Conservation (phyloP, 2,797 vertebrate species). For the Characodon lateralis region DNA sequence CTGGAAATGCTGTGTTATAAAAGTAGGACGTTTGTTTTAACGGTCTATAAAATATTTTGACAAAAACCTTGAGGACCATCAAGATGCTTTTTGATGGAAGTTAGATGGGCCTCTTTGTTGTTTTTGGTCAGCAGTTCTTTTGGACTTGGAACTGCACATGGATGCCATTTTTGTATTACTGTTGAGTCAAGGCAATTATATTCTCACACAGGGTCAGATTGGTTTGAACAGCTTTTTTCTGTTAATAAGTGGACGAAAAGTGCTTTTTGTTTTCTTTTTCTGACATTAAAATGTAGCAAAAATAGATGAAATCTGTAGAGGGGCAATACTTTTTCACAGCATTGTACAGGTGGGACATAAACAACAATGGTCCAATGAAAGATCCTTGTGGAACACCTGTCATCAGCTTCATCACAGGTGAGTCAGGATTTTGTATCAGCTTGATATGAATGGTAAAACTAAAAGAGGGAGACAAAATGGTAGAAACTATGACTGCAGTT, state of each 20-base stretch:
- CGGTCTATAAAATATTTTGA: not conserved
- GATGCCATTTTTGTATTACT: not conserved
- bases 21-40: not conserved
- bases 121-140: not conserved
- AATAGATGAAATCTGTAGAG: not conserved
- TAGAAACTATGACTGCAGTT: conserved; percentile 4
- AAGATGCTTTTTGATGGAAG: not conserved
- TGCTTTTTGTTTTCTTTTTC: not conserved
- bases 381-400: not conserved
- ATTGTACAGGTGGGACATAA: not conserved
- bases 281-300: not conserved
- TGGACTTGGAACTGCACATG: not conserved
- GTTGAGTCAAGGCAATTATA: not conserved
- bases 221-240: not conserved
- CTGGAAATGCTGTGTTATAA: not conserved
- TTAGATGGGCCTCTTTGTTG: not conserved
- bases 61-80: not conserved
- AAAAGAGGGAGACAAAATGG: not conserved
- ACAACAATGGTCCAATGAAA: not conserved
- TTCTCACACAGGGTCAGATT: not conserved
- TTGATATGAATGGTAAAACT: not conserved
- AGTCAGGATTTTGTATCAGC: not conserved
- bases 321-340: not conserved
- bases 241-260: not conserved
- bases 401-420: not conserved